A percentile compares a stretch with the other conserved stretches of the same genome.
Evolutionary conservation across 2,888 invertebrate genomes (phyloP).

Genomic region (Ligdia adustata): DNA sequence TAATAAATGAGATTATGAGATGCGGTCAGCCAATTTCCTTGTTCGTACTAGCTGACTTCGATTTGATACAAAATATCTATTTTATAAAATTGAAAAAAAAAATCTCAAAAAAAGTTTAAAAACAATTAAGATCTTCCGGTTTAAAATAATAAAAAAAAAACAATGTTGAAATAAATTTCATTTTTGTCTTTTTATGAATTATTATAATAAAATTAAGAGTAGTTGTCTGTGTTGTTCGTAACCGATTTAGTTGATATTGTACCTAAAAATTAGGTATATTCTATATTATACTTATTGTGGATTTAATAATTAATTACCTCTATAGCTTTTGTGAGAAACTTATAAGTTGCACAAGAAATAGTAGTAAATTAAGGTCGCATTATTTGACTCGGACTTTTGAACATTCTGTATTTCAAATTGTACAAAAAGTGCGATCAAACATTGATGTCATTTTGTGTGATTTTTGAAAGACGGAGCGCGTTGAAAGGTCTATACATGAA

Average conservation of each 20-base stretch:
- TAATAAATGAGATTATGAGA: conserved; percentile 56
- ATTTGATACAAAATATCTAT: conserved; percentile 82
- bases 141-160: conserved; percentile 55
- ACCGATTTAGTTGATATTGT: conserved; percentile 80
- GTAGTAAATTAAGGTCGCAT: conserved; percentile 67
- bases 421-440: conserved; percentile 17
- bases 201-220: conserved; percentile 76
- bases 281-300: conserved; percentile 80
- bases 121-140: conserved; percentile 80
- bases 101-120: conserved; percentile 62
- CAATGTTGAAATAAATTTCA: conserved; percentile 70
- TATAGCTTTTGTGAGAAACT: conserved; percentile 80
- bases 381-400: conserved; percentile 51
- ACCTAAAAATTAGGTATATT: conserved; percentile 77
- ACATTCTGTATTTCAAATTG: conserved; percentile 3
- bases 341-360: conserved; percentile 80
- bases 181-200: conserved; percentile 79
- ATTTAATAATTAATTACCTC: conserved; percentile 77
- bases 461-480: conserved; percentile 3
- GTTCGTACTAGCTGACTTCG: conserved; percentile 76
- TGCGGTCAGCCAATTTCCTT: conserved; percentile 74
- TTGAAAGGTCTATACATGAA: background rate
- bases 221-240: conserved; percentile 80
- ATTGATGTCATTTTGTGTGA: background rate
- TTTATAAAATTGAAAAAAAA: conserved; percentile 73